Conservation (phyloP, 2,113 vertebrate species). For the Leucosticte australis region DNA sequence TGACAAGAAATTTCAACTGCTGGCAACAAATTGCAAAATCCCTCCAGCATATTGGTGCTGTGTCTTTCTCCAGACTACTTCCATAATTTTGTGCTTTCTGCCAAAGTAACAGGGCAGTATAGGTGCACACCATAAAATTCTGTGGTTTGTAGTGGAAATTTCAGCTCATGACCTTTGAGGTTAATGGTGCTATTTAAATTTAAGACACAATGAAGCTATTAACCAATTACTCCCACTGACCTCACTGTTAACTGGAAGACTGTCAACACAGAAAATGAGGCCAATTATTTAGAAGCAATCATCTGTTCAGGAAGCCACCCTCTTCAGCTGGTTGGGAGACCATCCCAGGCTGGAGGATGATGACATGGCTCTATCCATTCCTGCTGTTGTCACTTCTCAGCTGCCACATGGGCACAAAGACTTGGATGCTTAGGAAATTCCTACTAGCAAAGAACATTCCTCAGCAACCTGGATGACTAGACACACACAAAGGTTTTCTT, state of each 20-base stretch:
- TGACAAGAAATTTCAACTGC: background rate
- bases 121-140: background rate
- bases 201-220: background rate
- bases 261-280: background rate
- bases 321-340: background rate
- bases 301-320: background rate
- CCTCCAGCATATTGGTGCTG: background rate
- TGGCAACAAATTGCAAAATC: background rate
- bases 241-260: background rate
- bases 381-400: background rate
- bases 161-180: background rate
- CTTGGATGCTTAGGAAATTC: accelerated
- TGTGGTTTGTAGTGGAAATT: background rate
- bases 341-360: background rate
- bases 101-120: background rate
- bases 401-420: background rate
- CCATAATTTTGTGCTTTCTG: background rate
- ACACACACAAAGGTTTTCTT: background rate
- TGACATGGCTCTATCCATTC: background rate
- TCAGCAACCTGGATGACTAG: background rate
- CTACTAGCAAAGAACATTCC: background rate
- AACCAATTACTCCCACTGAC: background rate
- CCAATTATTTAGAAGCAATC: background rate
- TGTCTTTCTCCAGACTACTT: background rate
- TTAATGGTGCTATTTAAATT: background rate